phyloP scores from a whole-genome alignment of 2,888 invertebrate species.

The Hydraecia micacea region DNA sequence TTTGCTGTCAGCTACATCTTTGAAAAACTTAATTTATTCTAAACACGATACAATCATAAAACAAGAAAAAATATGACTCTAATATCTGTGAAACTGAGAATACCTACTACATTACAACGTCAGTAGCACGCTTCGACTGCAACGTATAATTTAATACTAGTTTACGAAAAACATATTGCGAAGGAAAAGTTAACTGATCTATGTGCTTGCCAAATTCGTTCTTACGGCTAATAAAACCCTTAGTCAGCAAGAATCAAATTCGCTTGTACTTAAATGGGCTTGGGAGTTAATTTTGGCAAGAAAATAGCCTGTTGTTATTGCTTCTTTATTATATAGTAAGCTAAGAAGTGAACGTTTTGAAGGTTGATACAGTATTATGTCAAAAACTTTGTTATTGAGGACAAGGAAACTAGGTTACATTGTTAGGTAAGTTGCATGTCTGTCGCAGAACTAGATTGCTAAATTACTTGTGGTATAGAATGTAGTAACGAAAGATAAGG shows the following conservation, averaged over 20 bases:
- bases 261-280: constrained; percentile 33
- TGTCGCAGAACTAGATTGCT: constrained; percentile 31
- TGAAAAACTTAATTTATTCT: constrained; percentile 33
- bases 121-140: constrained; percentile 62
- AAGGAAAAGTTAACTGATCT: constrained; percentile 68
- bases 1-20: constrained; percentile 21
- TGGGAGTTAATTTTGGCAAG: constrained; percentile 27
- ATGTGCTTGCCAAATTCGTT: constrained; percentile 70
- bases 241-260: constrained; percentile 46
- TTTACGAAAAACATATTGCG: constrained; percentile 71
- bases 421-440: constrained; percentile 53
- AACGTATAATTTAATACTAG: constrained; percentile 70
- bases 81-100: constrained; percentile 41
- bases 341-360: constrained; percentile 30
- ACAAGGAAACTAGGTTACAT: constrained; percentile 46
- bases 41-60: constrained; percentile 22
- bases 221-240: constrained; percentile 57
- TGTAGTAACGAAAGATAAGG: constrained; percentile 32
- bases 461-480: constrained; percentile 47
- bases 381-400: constrained; percentile 39
- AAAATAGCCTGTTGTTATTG: constrained; percentile 48
- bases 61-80: constrained; percentile 25
- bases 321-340: constrained; percentile 34
- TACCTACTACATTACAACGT: constrained; percentile 42
- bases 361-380: constrained; percentile 49